Evolutionary conservation across 2,888 invertebrate genomes (phyloP), one percentile per base, ranked within the genome.

Genomic region (Polymixis flavicincta): DNA sequence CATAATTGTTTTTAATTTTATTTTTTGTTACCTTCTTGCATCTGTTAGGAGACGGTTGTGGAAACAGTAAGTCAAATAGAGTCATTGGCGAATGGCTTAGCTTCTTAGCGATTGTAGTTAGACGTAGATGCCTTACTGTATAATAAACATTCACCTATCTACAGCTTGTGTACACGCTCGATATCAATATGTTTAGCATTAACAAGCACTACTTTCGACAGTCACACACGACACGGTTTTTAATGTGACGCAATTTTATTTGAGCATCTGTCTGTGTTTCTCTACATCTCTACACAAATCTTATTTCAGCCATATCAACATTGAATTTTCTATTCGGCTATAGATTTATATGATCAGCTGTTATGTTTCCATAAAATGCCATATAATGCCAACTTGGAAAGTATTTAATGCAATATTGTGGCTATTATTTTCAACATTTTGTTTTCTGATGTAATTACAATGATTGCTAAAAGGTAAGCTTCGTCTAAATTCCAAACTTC

Each of bases 11-110:
- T 94, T 89, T 89, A 88, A 89, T 94, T 95, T 95, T 89, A 91
- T 93, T 94, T 95, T 96, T 93, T 95, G 94, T 96, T 95, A 94
- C 93, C 92, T 95, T 95, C 95, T 95, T 94, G 96, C 96, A 96
- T 96, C 96, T 95, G 95, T 95, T 96, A 96, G 96, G 96, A 96
- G 96, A 96, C 95, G 96, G 89, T 96, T 96, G 93, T 96, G 96
- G 96, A 96, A 96, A 96, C 96, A 96, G 96, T 96, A 96, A 96
- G 96, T 96, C 92, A 93, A 94, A 88, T 93, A 93, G 94, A 91
- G 87, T 93, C 94, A 93, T 94, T 95, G 93, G 94, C 94, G 94
- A 93, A 91, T 94, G 93, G 96, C 95, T 96, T 95, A 90, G 96
- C 96, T 96, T 95, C 89, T 89, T 94, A 93, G 93, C 88, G 50